These are phyloP conservation scores for Pandemis cinnamomeana DNA, from an alignment of 2,888 invertebrate genomes.

Conservation along the genomic window DNA sequence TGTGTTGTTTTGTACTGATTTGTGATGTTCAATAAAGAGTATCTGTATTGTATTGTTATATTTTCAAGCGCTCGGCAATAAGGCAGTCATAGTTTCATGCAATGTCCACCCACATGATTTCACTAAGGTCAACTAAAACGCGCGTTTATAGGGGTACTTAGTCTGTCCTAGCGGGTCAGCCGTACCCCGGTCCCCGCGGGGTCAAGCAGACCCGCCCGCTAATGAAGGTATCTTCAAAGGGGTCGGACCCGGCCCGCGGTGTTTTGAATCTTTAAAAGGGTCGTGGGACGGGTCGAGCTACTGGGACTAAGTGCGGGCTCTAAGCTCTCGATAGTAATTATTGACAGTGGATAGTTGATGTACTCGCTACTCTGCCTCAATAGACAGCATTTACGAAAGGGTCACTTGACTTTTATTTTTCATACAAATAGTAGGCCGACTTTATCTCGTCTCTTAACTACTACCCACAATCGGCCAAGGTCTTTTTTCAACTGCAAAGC, in stretches of 20 bases:
- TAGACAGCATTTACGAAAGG: background rate
- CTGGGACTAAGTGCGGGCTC: conserved; percentile 33
- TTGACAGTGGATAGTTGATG: conserved; percentile 38
- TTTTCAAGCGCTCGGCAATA: too few species aligned
- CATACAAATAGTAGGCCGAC: background rate
- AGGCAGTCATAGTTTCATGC: too few species aligned
- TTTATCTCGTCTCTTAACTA: too few species aligned
- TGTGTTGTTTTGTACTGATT: too few species aligned
- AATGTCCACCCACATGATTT: too few species aligned
- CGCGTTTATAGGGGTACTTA: conserved; percentile 12
- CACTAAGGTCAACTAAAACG: background rate
- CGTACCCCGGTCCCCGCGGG: conserved; percentile 63
- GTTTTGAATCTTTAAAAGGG: conserved; percentile 79
- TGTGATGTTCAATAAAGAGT: too few species aligned
- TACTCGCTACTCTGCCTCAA: background rate
- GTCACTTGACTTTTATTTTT: background rate
- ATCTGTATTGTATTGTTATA: too few species aligned
- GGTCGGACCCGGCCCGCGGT: conserved; percentile 70
- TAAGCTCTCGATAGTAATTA: conserved; percentile 40
- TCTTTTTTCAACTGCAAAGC: too few species aligned
- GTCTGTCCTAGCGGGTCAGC: conserved; percentile 43
- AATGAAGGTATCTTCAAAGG: conserved; percentile 83
- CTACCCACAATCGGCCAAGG: too few species aligned
- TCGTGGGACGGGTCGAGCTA: conserved; percentile 50
- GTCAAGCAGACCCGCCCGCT: conserved; percentile 68